Evolutionary conservation across 2,113 vertebrate species (phyloP).

Genomic region (Lagenorhynchus albirostris): DNA sequence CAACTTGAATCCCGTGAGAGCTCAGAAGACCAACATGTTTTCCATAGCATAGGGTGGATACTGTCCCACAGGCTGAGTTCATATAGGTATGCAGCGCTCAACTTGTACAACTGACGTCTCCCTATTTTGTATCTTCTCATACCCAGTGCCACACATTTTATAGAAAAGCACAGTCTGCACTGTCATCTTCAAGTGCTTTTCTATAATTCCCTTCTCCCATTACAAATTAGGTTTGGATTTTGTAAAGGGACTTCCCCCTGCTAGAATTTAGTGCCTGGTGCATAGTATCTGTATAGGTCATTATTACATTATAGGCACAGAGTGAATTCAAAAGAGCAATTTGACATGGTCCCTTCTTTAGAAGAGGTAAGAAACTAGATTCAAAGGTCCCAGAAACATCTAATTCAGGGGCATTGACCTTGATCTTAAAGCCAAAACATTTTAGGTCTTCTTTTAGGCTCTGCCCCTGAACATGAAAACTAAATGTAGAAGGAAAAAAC

Average conservation of each 20-base stretch:
- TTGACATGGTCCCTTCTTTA: background rate
- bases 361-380: background rate
- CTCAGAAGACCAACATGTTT: background rate
- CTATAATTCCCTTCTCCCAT: background rate
- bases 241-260: background rate
- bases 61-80: background rate
- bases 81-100: background rate
- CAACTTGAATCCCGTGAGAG: background rate
- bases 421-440: background rate
- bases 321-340: background rate
- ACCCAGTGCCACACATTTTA: background rate
- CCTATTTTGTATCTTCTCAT: background rate
- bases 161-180: background rate
- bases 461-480: background rate
- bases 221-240: background rate
- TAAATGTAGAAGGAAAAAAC: background rate
- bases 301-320: background rate
- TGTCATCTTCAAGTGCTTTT: background rate
- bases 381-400: background rate
- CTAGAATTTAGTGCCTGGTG: background rate
- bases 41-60: background rate
- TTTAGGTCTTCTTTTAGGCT: constrained; percentile 1
- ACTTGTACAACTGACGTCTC: background rate
- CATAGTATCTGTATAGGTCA: background rate
- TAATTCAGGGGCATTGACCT: background rate